Conservation (phyloP, 2,888 invertebrate species). For the Baccha elongata region DNA sequence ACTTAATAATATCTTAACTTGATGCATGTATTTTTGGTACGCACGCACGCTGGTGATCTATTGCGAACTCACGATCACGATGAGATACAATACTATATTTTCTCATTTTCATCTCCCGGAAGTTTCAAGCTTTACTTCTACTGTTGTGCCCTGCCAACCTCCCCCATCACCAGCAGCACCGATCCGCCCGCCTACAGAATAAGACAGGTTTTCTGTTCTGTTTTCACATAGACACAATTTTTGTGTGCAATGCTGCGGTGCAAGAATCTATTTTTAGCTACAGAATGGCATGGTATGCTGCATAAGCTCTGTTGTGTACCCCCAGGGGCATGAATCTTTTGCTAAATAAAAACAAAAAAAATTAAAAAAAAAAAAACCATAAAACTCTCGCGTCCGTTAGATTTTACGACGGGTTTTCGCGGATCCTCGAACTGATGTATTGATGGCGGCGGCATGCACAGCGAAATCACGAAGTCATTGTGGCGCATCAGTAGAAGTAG, state of each 20-base stretch:
- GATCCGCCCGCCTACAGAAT: slow-evolving; percentile 62
- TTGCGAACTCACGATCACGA: slow-evolving; percentile 63
- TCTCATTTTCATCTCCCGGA: slow-evolving; percentile 59
- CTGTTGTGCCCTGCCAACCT: not conserved
- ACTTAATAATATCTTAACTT: slow-evolving; percentile 45
- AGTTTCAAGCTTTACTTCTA: slow-evolving; percentile 19
- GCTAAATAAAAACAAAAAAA: slow-evolving; percentile 40
- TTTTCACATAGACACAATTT: slow-evolving; percentile 24
- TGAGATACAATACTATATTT: slow-evolving; percentile 47
- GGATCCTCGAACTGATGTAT: slow-evolving; percentile 43
- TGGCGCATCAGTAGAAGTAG: slow-evolving; percentile 56
- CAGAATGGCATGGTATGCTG: slow-evolving; percentile 52
- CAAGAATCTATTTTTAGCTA: slow-evolving; percentile 71
- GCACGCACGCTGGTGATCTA: slow-evolving; percentile 69
- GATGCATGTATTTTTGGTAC: slow-evolving; percentile 67
- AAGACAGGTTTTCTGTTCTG: slow-evolving; percentile 42
- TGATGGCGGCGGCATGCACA: slow-evolving; percentile 13
- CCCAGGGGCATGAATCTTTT: slow-evolving; percentile 51
- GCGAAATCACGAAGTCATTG: slow-evolving; percentile 63
- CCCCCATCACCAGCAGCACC: not conserved
- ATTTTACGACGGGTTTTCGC: slow-evolving; percentile 55
- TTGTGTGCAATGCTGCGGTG: slow-evolving; percentile 58
- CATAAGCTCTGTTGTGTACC: slow-evolving; percentile 27
- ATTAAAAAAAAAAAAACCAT: slow-evolving; percentile 59
- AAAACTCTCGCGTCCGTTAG: slow-evolving; percentile 67